phyloP scores from a whole-genome alignment of 2,113 vertebrate species.

The Cavia porcellus region DNA sequence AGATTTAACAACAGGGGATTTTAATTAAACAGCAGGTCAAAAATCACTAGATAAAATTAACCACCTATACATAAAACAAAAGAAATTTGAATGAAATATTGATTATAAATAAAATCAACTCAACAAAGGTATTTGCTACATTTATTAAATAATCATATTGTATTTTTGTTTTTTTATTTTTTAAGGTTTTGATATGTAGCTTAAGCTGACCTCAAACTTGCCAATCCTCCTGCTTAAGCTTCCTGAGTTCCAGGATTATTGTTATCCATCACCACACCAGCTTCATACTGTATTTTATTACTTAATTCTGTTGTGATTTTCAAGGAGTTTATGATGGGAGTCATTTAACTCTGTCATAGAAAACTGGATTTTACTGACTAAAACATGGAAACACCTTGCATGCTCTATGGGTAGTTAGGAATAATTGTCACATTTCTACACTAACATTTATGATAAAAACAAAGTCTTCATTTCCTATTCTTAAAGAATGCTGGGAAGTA shows the following conservation, averaged over 20 bases:
- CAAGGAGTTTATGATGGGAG: background rate
- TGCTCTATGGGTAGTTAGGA: background rate
- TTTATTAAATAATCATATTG: background rate
- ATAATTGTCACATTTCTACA: background rate
- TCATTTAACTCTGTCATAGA: background rate
- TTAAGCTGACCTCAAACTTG: background rate
- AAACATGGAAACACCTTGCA: background rate
- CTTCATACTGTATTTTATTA: background rate
- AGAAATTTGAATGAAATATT: background rate
- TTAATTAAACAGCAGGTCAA: constrained; percentile 19
- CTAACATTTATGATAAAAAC: constrained; percentile 32
- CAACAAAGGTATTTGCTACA: background rate
- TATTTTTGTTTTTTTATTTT: background rate
- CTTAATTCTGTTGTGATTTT: background rate
- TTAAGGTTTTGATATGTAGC: background rate
- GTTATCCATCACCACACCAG: background rate
- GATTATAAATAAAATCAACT: constrained; percentile 22
- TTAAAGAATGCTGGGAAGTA: background rate
- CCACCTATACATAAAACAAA: constrained; percentile 10
- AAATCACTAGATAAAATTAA: constrained; percentile 19
- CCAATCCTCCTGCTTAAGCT: background rate
- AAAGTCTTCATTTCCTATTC: constrained; percentile 1
- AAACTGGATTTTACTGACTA: constrained; percentile 30
- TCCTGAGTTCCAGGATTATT: background rate
- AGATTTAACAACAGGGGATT: background rate